Evolutionary conservation across 2,888 invertebrate species (phyloP), one percentile per base, ranked within the genome.

Genomic region (Xestoiulus laeticollis): DNA sequence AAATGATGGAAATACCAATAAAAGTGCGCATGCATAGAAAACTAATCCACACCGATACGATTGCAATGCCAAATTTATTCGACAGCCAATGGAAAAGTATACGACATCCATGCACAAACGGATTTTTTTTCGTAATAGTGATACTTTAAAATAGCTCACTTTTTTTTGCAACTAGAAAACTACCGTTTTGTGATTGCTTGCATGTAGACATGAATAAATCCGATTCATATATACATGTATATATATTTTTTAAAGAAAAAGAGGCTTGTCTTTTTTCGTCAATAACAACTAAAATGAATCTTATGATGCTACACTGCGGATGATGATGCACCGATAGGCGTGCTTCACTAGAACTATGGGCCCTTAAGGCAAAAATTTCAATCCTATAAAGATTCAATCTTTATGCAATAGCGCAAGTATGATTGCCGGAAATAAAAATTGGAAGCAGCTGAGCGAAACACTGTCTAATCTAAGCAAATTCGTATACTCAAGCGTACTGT

Each of bases 1-100:
- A 68, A 68, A 68, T 68, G 59, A 68, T 68, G 22, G 59, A 68
- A 68, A 68, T 68, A 8, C 59, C 59, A 68, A 68, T 68, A 68
- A 68, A 68, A 68, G 22, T 26, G 59, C 0, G 59, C 22, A 59
- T 59, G 53, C 22, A 68, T 68, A 68, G 59, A 10, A 68, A 68
- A 22, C 59, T 68, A 68, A 19, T 48, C 59, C 59, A 59, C 38
- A 38, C 19, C 22, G 59, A 22, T 68, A 22, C 59, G 59, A 68
- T 26, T 22, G 59, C 59, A 68, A 22, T 68, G 22, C 8, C 5
- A 22, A 68, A 68, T 68, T 68, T 22, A 22, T 59, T 22, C 59
- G 22, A 59, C 4, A 22, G 19, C 22, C 22, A 68, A 26, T 22
- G 8, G 38, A 0, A 59, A 19, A n/a, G 48, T 38, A 5, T 38